phyloP scores from a whole-genome alignment of 2,113 vertebrate species.

The Phaetusa simplex region DNA sequence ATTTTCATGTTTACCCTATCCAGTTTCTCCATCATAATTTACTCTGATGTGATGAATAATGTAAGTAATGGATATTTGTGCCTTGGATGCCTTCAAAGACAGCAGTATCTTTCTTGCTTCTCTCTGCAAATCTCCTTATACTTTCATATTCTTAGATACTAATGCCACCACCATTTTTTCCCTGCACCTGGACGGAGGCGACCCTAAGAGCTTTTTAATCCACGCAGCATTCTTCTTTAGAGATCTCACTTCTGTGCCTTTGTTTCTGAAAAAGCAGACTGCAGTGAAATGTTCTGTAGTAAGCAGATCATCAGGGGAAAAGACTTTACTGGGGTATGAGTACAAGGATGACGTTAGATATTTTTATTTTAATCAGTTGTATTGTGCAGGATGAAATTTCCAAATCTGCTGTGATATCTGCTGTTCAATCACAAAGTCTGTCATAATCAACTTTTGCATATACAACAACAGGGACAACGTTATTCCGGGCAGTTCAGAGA shows the following conservation, averaged over 20 bases:
- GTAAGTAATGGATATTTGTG: not conserved
- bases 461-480: not conserved
- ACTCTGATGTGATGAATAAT: not conserved
- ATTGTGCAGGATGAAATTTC: not conserved
- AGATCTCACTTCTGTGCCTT: not conserved
- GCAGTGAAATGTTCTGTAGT: not conserved
- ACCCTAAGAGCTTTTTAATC: not conserved
- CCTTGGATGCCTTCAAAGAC: not conserved
- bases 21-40: not conserved
- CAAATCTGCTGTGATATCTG: not conserved
- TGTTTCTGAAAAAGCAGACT: not conserved
- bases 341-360: not conserved
- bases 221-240: not conserved
- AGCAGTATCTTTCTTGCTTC: not conserved
- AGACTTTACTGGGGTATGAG: not conserved
- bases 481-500: not conserved
- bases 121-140: not conserved
- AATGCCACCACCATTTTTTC: not conserved
- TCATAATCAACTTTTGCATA: not conserved
- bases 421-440: not conserved
- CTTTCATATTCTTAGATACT: not conserved
- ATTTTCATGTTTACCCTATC: not conserved
- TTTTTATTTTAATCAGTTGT: conserved; percentile 17
- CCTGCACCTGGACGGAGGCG: not conserved
- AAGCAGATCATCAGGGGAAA: not conserved